Conservation (phyloP, 2,797 vertebrate genomes). For the Chelon labrosus region DNA sequence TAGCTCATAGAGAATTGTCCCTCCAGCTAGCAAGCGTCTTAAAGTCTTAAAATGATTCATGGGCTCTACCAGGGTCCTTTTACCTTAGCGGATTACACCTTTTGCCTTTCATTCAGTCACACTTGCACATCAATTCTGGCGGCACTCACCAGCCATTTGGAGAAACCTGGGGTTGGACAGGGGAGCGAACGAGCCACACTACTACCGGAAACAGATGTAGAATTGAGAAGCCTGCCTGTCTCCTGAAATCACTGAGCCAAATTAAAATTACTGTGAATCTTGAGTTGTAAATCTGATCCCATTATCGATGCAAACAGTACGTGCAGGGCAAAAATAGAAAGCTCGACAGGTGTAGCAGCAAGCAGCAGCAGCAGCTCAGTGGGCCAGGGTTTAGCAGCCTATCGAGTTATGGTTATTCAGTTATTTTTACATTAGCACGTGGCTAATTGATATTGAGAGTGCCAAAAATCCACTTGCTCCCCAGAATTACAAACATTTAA, state of each 20-base stretch:
- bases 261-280: too few relatives aligned
- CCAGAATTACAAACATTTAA: conserved; percentile 7
- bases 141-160: too few relatives aligned
- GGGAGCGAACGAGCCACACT: too few relatives aligned
- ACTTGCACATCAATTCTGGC: too few relatives aligned
- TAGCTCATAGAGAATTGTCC: not conserved
- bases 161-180: too few relatives aligned
- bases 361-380: conserved; percentile 11
- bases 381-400: not conserved
- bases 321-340: too few relatives aligned
- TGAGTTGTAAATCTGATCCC: not conserved
- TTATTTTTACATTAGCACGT: conserved; percentile 17
- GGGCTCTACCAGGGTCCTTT: too few relatives aligned
- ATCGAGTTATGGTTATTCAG: not conserved
- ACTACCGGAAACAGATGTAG: not conserved
- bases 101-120: too few relatives aligned
- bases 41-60: too few relatives aligned
- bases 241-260: not conserved
- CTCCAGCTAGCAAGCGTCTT: not conserved
- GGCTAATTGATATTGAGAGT: conserved; percentile 8
- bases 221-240: not conserved
- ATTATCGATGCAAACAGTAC: not conserved
- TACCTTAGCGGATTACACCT: too few relatives aligned
- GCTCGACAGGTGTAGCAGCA: conserved; percentile 1
- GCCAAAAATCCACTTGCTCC: conserved; percentile 15